A percentile compares a stretch with the other conserved stretches of the same genome.
These are phyloP conservation scores for Petrolisthes manimaculis DNA, from an alignment of 2,888 invertebrate genomes.

Conservation along the genomic window DNA sequence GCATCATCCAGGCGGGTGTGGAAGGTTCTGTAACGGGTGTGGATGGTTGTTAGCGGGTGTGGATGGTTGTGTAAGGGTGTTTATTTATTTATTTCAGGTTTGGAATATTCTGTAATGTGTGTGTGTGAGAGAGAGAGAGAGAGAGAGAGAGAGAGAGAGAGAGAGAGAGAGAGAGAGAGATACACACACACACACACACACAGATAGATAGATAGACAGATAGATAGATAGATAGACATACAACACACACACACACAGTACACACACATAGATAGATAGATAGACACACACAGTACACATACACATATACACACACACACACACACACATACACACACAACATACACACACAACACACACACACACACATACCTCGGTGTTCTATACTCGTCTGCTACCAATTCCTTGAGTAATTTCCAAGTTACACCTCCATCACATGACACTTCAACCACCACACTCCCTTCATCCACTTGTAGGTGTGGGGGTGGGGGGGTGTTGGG, in stretches of 20 bases:
- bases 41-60: too few relatives aligned
- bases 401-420: constrained; percentile 70
- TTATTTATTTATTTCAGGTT: background rate
- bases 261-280: too few relatives aligned
- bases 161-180: constrained; percentile 17
- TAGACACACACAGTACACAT: too few relatives aligned
- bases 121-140: background rate
- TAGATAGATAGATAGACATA: too few relatives aligned
- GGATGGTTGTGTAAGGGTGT: background rate
- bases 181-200: too few relatives aligned
- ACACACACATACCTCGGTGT: constrained; percentile 58
- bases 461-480: too few relatives aligned
- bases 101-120: background rate
- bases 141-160: constrained; percentile 24
- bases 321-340: too few relatives aligned
- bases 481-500: constrained; percentile 29
- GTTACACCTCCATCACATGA: constrained; percentile 70
- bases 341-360: too few relatives aligned
- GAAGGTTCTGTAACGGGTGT: constrained; percentile 51
- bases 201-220: too few relatives aligned
- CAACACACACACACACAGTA: too few relatives aligned
- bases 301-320: too few relatives aligned
- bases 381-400: constrained; percentile 53
- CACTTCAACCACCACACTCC: constrained; percentile 70
- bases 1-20: constrained; percentile 37